phyloP scores from a whole-genome alignment of 2,888 invertebrate genomes.

The Rhingia rostrata region DNA sequence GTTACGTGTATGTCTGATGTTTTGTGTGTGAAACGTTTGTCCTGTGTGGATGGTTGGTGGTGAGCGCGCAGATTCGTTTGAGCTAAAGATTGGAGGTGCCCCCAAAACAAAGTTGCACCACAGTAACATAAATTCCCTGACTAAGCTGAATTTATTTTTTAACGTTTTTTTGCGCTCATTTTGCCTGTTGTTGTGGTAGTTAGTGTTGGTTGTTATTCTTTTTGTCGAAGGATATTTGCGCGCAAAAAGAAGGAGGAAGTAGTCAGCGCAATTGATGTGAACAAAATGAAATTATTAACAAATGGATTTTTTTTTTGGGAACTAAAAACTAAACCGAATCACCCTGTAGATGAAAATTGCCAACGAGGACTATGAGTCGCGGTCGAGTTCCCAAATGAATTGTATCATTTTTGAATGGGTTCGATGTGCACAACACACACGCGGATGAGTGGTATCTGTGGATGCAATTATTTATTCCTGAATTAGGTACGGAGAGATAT shows the following conservation, averaged over 20 bases:
- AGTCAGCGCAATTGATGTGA: constrained; percentile 39
- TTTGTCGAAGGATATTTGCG: constrained; percentile 5
- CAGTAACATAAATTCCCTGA: constrained; percentile 71
- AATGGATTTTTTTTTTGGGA: background rate
- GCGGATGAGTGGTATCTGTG: background rate
- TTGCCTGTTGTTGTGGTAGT: background rate
- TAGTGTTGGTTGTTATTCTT: background rate
- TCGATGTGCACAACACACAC: background rate
- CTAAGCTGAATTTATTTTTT: constrained; percentile 73
- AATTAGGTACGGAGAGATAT: background rate
- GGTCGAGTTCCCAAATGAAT: constrained; percentile 10
- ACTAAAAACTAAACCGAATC: constrained; percentile 9
- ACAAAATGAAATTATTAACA: constrained; percentile 47
- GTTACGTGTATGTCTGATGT: constrained; percentile 3
- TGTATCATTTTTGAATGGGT: constrained; percentile 15
- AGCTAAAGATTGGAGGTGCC: constrained; percentile 68
- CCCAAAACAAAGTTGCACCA: constrained; percentile 73
- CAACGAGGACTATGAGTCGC: background rate
- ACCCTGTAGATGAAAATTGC: background rate
- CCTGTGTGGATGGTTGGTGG: constrained; percentile 11
- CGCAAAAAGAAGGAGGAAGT: constrained; percentile 47
- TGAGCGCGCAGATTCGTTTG: constrained; percentile 15
- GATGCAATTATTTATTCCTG: constrained; percentile 17
- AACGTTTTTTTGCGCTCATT: constrained; percentile 1
- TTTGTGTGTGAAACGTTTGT: constrained; percentile 26